Base-by-base conservation (phyloP, 2,888 invertebrate species). In the Stenotaenia linearis region DNA sequence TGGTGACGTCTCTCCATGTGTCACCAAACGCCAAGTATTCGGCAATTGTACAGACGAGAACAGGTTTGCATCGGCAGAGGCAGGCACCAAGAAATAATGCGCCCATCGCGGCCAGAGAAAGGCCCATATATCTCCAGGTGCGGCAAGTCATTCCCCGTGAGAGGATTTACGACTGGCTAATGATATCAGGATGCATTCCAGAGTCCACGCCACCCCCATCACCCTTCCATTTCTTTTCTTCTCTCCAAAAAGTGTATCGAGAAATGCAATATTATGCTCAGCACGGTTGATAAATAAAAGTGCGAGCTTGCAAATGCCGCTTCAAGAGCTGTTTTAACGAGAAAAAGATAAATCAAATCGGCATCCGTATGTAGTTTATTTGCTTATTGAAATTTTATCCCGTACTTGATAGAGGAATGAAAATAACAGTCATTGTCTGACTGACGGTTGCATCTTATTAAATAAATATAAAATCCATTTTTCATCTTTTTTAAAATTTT, bases 111-210 rank as follows among this genome's bases (percentile, higher is more conserved):
- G 23, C 28, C 25, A 28, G 25, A 69, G 69, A 69, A 69, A 69
- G 69, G 69, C 69, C 61, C 69, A 69, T 69, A 69, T 69, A 69
- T 69, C 69, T 69, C 69, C 69, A 69, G 28, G 69, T 69, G 69
- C 69, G 69, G 69, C 69, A 69, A 69, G 69, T 69, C 69, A 69
- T 69, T 69, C 69, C 69, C 25, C 1, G 25, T 12, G 69, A 69
- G 69, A 69, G 69, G 69, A 69, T 69, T 69, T 69, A 69, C 69
- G 69, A 69, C 28, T 69, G 28, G 0, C 69, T 69, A 69, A 69
- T 69, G 69, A 69, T 69, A 69, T 69, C 28, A 69, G 28, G 28
- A 69, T 69, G 69, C 69, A 69, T 69, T 69, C 69, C 69, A 28
- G 25, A 25, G 69, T 69, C 69, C 69, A 10, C 12, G 10, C 1